Evolutionary conservation across 2,888 invertebrate species (phyloP), one percentile per base, ranked within the genome.

Genomic region (Leptopilina syphax): DNA sequence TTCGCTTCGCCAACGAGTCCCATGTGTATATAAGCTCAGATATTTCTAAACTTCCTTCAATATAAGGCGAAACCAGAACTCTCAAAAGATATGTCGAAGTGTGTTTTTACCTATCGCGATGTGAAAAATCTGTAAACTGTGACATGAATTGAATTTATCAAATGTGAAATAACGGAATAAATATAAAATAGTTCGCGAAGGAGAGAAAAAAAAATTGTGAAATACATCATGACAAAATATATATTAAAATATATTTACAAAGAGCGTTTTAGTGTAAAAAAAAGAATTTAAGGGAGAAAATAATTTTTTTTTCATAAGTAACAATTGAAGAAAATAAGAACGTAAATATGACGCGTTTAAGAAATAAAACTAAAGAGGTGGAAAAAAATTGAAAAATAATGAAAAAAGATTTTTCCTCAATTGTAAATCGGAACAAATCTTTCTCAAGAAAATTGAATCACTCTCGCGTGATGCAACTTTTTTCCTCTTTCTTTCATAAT

Each of bases 111-210:
- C 34, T 73, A 73, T 41, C 34, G 70, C 34, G 34, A 73, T 57
- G 34, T 50, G 9, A n/a, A n/a, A 73, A 73, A 60, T 73, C 57
- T 73, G 41, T 73, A 73, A 73, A 73, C 41, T 60, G 57, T 57
- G 73, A 73, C 50, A 78, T 60, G 54, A 44, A 78, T 78, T 50
- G 65, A 70, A 76, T 76, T 77, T 76, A 79, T 76, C 68, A 68
- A 65, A 34, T 13, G 24, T 76, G 57, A 79, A 79, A 70, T 65
- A 79, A 41, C 44, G 50, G 47, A n/a, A 18, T 13, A 57, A 76
- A 57, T 41, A 54, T 54, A 12, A 76, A 3, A 73, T 24, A 54
- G 13, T 68, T 12, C 3, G 4, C 34, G 50, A 50, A 1, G 10
- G 9, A 10, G 3, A 12, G 1, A 50, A 50, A 50, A 50, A 67